Percentiles rank a stretch among this genome's conserved stretches.
Evolutionary conservation across 2,113 vertebrate species (phyloP).

Genomic region (Carlito syrichta): DNA sequence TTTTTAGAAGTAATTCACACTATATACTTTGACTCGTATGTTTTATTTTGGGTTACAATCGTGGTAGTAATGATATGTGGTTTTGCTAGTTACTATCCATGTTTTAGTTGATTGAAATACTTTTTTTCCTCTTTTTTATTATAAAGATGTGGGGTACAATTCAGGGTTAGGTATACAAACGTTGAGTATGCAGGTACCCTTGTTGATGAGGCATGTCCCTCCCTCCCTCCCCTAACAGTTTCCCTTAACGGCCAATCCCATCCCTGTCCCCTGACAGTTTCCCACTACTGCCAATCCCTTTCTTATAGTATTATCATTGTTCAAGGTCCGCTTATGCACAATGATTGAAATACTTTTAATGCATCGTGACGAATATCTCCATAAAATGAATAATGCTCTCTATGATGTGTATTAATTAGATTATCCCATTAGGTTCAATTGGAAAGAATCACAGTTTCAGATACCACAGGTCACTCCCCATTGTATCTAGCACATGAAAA

Average conservation of each 20-base stretch:
- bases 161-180: too few relatives aligned
- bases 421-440: not conserved
- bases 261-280: too few relatives aligned
- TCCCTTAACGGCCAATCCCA: too few relatives aligned
- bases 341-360: too few relatives aligned
- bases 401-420: not conserved
- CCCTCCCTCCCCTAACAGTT: too few relatives aligned
- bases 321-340: too few relatives aligned
- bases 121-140: too few relatives aligned
- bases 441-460: not conserved
- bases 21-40: not conserved
- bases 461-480: not conserved
- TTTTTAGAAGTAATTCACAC: not conserved
- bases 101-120: not conserved
- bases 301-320: too few relatives aligned
- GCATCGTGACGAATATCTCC: not conserved
- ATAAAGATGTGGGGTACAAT: too few relatives aligned
- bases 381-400: not conserved
- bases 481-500: not conserved
- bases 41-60: not conserved
- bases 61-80: not conserved
- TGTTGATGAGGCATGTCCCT: too few relatives aligned
- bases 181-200: too few relatives aligned
- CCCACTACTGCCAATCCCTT: too few relatives aligned
- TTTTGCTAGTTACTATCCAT: not conserved